These are phyloP conservation scores for Sitta europaea DNA, from an alignment of 2,113 vertebrate genomes.

Conservation along the genomic window DNA sequence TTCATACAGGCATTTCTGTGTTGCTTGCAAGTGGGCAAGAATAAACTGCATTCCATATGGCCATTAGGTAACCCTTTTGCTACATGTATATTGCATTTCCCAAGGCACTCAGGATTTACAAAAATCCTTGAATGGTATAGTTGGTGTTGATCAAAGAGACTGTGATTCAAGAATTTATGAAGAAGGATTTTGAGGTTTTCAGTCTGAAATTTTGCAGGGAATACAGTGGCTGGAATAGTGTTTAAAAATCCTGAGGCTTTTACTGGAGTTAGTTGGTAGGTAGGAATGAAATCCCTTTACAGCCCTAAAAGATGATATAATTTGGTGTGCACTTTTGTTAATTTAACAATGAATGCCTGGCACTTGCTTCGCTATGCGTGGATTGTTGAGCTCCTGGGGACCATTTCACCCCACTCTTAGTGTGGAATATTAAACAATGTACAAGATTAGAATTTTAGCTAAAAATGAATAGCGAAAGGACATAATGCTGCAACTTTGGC, in stretches of 20 bases:
- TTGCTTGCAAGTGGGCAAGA: constrained; percentile 40
- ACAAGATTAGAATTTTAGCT: not conserved
- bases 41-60: constrained; percentile 50
- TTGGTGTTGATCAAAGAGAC: constrained; percentile 38
- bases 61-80: constrained; percentile 38
- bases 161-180: constrained; percentile 26
- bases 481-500: not conserved
- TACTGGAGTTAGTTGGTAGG: not conserved
- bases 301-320: not conserved
- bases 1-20: constrained; percentile 24
- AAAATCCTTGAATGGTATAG: not conserved
- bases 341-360: not conserved
- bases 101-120: constrained; percentile 39
- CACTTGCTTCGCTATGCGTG: not conserved
- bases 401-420: not conserved
- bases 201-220: constrained; percentile 18
- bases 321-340: not conserved
- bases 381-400: not conserved
- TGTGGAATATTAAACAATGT: not conserved
- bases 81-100: constrained; percentile 19
- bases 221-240: not conserved
- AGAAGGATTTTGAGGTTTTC: constrained; percentile 49
- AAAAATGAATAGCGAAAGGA: constrained; percentile 3
- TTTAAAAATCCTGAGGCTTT: constrained; percentile 12
- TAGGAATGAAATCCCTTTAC: not conserved